Base-by-base conservation (phyloP, 64 coral and sea anemone genomes). In the Exaiptasia diaphana region DNA sequence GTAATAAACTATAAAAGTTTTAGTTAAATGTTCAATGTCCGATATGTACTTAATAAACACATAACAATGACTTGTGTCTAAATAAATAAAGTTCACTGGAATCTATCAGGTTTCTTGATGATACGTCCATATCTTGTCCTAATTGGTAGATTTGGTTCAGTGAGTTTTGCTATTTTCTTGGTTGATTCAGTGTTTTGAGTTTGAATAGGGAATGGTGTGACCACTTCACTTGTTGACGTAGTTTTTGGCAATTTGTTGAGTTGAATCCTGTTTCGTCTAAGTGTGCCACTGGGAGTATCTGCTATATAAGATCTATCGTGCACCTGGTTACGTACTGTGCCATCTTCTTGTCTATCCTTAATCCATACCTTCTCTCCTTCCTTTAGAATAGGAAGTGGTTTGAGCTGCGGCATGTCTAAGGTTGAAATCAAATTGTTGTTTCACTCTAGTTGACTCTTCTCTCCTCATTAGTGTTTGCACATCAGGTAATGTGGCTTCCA, bases 321-420 rank as follows among this genome's bases (percentile, higher is more conserved):
- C 18, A 45, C 31, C 53, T 85, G 82, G 20, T 85, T 85, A 53
- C 74, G 32, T 37, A 87, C 17, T 18, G 58, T 38, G 38, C 31
- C 64, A 27, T 67, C 64, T 63, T 34, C 46, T 4, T 72, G 79
- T 4, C 37, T 37, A 49, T 79, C 40, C 21, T 77, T 41, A 35
- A 71, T 53, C 25, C 17, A 32, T n/a, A 71, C 33, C 24, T 28
- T 44, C 17, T 88, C 23, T 1, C 37, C 75, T 29, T 10, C 35
- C n/a, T 71, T 40, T 28, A 62, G 64, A 18, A 52, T 33, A 27
- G 85, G 74, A 12, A 88, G 52, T 45, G 49, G 49, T 10, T 12
- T 10, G n/a, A 52, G n/a, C n/a, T n/a, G 64, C 40, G 50, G 49
- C 74, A 15, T 23, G 14, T 79, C 76, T 23, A 28, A 59, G 85